phyloP scores from a whole-genome alignment of 2,888 invertebrate genomes.

The Synergus itoensis region DNA sequence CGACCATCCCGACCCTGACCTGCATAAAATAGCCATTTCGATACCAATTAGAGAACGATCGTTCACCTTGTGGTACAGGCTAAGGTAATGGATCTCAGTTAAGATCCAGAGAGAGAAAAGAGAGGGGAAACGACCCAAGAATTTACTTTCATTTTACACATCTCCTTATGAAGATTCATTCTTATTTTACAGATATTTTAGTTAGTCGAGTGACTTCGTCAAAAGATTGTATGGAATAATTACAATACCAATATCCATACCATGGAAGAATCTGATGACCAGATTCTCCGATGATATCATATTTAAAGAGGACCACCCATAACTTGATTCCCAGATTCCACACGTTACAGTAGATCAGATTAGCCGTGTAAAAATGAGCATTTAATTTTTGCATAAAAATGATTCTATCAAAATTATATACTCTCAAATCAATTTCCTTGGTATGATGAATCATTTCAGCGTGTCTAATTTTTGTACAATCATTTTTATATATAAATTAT shows the following conservation, averaged over 20 bases:
- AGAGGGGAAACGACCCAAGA: background rate
- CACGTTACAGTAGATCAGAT: background rate
- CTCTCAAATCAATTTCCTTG: no score
- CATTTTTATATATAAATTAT: no score
- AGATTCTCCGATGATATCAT: background rate
- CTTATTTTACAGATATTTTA: no score
- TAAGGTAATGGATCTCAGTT: constrained; percentile 5
- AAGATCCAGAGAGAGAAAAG: background rate
- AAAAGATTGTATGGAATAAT: no score
- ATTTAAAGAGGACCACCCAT: background rate
- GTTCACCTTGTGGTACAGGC: constrained; percentile 51
- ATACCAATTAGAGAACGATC: constrained; percentile 46
- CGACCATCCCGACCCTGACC: constrained; percentile 57
- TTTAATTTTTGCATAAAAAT: no score
- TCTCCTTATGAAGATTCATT: no score
- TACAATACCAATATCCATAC: no score
- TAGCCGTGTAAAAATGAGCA: no score
- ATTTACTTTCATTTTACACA: background rate
- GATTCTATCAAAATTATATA: no score
- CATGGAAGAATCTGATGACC: background rate
- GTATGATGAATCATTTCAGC: no score
- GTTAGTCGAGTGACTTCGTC: no score
- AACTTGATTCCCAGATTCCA: background rate
- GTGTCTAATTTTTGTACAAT: no score
- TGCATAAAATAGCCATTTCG: constrained; percentile 40